phyloP scores from a whole-genome alignment of 2,113 vertebrate species.

The Beaufortia kweichowensis region DNA sequence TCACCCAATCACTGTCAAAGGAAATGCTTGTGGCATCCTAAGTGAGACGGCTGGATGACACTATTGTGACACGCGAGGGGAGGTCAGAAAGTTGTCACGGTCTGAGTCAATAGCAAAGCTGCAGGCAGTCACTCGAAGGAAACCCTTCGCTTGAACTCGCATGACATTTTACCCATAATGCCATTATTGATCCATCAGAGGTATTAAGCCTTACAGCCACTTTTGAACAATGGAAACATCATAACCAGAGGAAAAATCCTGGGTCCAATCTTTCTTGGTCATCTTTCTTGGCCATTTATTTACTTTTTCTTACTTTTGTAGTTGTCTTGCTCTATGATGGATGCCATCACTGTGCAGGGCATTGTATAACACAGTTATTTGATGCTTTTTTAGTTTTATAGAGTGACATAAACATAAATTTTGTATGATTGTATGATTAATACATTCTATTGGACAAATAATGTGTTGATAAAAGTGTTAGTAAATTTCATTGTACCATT shows the following conservation, averaged over 20 bases:
- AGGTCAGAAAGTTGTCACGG: slow-evolving; percentile 45
- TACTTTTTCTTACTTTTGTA: background rate
- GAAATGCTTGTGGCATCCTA: slow-evolving; percentile 32
- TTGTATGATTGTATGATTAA: too few relatives aligned
- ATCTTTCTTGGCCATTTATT: slow-evolving; percentile 17
- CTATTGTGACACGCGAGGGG: slow-evolving; percentile 63
- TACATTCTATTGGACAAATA: too few relatives aligned
- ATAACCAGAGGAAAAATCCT: slow-evolving; percentile 4
- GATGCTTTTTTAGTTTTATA: too few relatives aligned
- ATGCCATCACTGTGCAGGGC: too few relatives aligned
- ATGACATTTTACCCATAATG: slow-evolving; percentile 37
- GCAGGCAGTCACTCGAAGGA: slow-evolving; percentile 19
- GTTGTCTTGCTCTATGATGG: slow-evolving; percentile 10
- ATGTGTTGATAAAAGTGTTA: too few relatives aligned
- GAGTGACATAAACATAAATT: too few relatives aligned
- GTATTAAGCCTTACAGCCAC: slow-evolving; percentile 8
- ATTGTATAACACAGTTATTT: too few relatives aligned
- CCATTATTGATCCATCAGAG: slow-evolving; percentile 48
- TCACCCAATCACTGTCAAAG: slow-evolving; percentile 31
- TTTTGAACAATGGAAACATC: slow-evolving; percentile 27
- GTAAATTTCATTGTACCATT: too few relatives aligned
- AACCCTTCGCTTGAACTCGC: slow-evolving; percentile 37
- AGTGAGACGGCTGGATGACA: slow-evolving; percentile 52
- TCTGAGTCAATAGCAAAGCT: slow-evolving; percentile 43
- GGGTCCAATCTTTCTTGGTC: slow-evolving; percentile 28